Conservation (phyloP, 2,888 invertebrate genomes). For the Horisme vitalbata region DNA sequence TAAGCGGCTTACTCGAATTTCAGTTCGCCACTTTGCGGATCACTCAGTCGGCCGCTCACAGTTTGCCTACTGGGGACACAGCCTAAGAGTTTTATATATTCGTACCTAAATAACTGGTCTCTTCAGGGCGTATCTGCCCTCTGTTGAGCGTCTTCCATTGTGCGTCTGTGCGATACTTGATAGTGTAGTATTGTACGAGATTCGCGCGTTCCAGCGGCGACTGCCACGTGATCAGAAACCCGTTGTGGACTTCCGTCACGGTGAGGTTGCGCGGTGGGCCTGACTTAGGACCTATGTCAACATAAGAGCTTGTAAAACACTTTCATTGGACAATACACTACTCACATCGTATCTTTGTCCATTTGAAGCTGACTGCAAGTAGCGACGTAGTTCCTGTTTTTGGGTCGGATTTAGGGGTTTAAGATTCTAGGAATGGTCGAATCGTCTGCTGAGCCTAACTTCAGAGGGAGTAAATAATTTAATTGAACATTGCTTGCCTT, state of each 20-base stretch:
- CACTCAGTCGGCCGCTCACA: no score
- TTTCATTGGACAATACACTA: background rate
- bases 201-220: conserved; percentile 91
- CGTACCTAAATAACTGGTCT: conserved; percentile 92
- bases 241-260: conserved; percentile 93
- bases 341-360: no score
- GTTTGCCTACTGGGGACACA: no score
- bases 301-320: background rate
- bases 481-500: no score
- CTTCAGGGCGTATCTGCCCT: conserved; percentile 93
- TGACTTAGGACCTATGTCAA: conserved; percentile 91
- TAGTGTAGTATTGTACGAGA: conserved; percentile 93
- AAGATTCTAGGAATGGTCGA: no score
- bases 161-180: conserved; percentile 95
- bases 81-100: background rate
- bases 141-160: conserved; percentile 95
- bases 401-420: no score
- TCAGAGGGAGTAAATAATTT: no score
- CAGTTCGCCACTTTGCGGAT: no score
- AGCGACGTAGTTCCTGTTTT: no score
- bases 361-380: no score
- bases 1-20: no score
- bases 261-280: conserved; percentile 95
- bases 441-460: no score
- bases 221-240: conserved; percentile 95